Base-by-base conservation (phyloP, 30 jellyfish, hydroid and myxozoan genomes). In the Turritopsis rubra region DNA sequence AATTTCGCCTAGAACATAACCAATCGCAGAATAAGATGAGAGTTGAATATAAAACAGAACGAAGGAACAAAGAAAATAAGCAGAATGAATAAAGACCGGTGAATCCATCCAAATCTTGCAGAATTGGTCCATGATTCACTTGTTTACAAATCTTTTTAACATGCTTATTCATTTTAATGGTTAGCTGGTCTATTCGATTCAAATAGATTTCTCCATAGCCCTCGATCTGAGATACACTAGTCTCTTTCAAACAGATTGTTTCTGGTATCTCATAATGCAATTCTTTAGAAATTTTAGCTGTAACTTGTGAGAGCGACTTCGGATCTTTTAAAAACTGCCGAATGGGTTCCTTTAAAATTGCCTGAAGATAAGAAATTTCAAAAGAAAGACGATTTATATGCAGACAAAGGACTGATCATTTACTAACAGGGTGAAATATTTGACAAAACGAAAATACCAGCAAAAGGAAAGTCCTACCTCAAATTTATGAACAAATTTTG, bases 401-500 rank as follows among this genome's bases (percentile, higher is more conserved):
- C n/a, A n/a, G n/a, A n/a, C n/a, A n/a, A n/a, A n/a, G n/a, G 60
- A 41, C 13, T 41, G 60, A 41, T 41, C 60, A 3, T 3, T 41
- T 41, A 41, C 13, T 41, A 41, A 41, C 60, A 41, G 13, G 13
- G 13, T 41, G 13, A 41, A 41, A 3, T 41, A 3, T 41, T 13
- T 41, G 13, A 3, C 60, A 3, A 3, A n/a, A n/a, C n/a, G n/a
- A n/a, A n/a, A n/a, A n/a, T n/a, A n/a, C n/a, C n/a, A n/a, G n/a
- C n/a, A n/a, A n/a, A n/a, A n/a, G 54, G 24, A 21, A 24, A 52
- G 60, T 18, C 54, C 5, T 31, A 91, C 98, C 96, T 88, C 87
- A 65, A 54, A 94, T 83, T 80, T 94, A 27, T 88, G 86, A 20
- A 88, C 83, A 60, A 85, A 88, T 73, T 89, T 94, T 66, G 81